These are phyloP conservation scores for Actinia equina DNA, from an alignment of 64 coral and sea anemone species.

Conservation along the genomic window DNA sequence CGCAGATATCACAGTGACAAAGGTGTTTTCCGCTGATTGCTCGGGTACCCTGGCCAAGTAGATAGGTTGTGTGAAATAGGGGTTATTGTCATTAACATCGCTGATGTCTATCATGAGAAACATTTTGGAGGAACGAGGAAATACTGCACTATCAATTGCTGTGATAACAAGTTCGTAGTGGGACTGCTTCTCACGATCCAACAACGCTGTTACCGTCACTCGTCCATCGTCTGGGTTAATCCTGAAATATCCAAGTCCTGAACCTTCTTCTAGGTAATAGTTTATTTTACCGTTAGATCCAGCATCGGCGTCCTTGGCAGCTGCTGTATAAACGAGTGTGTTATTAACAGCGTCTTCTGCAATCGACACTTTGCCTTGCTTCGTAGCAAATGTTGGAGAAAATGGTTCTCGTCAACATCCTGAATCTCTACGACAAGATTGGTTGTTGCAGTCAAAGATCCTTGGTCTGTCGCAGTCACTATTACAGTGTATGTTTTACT, in stretches of 20 bases:
- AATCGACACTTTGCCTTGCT: conserved; percentile 31
- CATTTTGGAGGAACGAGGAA: conserved; percentile 60
- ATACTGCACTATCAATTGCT: conserved; percentile 72
- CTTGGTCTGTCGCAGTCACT: conserved; percentile 42
- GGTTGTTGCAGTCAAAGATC: conserved; percentile 31
- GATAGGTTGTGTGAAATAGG: conserved; percentile 65
- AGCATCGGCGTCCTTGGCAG: conserved; percentile 54
- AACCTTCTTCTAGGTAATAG: conserved; percentile 62
- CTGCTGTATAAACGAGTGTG: conserved; percentile 13
- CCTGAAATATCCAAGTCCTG: conserved; percentile 69
- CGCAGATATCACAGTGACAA: conserved; percentile 47
- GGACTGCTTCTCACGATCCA: conserved; percentile 62
- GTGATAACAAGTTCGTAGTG: conserved; percentile 64
- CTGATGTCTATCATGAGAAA: conserved; percentile 65
- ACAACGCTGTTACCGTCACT: conserved; percentile 30
- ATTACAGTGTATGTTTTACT: conserved; percentile 36
- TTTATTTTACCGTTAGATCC: conserved; percentile 44
- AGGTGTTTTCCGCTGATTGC: conserved; percentile 15
- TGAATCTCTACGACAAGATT: conserved; percentile 60
- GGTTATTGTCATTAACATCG: conserved; percentile 62
- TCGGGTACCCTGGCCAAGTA: conserved; percentile 60
- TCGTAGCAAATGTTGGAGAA: conserved; percentile 39
- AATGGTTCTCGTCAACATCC: conserved; percentile 75
- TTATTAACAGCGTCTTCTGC: neutral
- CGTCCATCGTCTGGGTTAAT: conserved; percentile 58